Evolutionary conservation across 2,797 vertebrate genomes (phyloP), one percentile per base, ranked within the genome.

Genomic region (Varecia variegata): DNA sequence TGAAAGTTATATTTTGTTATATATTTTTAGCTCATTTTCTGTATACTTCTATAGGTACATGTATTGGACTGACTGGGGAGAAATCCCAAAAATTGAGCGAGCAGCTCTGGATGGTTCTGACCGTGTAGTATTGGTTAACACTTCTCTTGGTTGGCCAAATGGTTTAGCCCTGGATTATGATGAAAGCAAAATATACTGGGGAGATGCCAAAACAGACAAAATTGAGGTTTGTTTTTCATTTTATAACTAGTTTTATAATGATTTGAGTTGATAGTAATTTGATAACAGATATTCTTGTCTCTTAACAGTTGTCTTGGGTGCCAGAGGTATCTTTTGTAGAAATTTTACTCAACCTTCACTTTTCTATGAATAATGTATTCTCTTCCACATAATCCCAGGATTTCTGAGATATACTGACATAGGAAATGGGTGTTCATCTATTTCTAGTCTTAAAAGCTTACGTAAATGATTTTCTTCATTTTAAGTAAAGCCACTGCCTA

Each of bases 41-140:
- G 8, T 97, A 15, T 97, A 65, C 74, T 96, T 97, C 71, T 96
- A 3, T 96, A 99, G 99, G 84, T 99, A 99, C 98, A 99, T 99
- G 99, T 99, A 99, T 98, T 99, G 99, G 99, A 99, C 99, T 0
- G 99, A 99, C 98, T 99, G 99, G 99, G 99, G 99, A 80, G 99
- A 99, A 97, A 99, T 99, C 73, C 99, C 99, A 0, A 99, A 99
- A 98, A 99, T 99, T 0, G 99, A 99, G 97, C 99, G 99, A 0
- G 99, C 99, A 0, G 99, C 99, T 1, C 97, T 99, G 97, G 99
- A 99, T 62, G 99, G 99, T 25, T 98, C 98, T 54, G 99, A 99
- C 97, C 99, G 99, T 17, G 96, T 99, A 79, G 99, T 99, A 70
- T 98, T 99, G 98, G 99, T 99, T 95, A 99, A 99, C 97, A 99